Conservation (phyloP, 1,140 invertebrate genomes). For the Bombus impatiens region DNA sequence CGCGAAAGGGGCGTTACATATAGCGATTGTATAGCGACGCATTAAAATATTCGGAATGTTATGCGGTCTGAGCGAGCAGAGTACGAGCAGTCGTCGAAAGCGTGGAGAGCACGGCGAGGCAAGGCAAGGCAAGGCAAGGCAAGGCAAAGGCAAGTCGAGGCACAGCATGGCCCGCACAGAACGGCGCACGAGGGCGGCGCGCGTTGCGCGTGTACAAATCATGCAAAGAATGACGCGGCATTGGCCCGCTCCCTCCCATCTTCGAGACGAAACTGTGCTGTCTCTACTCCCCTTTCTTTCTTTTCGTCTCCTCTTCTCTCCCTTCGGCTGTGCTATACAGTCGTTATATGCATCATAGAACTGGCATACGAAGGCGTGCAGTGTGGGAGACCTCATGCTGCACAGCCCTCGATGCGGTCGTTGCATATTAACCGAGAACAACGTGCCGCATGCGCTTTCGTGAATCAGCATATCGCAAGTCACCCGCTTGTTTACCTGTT, state of each 20-base stretch:
- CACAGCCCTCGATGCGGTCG: constrained; percentile 63
- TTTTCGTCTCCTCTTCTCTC: constrained; percentile 21
- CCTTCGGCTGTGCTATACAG: constrained; percentile 37
- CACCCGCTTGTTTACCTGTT: constrained; percentile 66
- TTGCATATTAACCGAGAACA: constrained; percentile 66
- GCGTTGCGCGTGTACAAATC: constrained; percentile 79
- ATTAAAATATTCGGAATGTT: constrained; percentile 78
- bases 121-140: no score
- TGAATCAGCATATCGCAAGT: constrained; percentile 79
- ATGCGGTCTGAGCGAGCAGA: constrained; percentile 35
- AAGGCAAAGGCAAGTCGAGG: constrained; percentile 42
- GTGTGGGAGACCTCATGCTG: constrained; percentile 39
- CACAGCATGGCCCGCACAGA: constrained; percentile 64
- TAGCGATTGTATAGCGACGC: constrained; percentile 57
- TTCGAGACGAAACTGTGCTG: not conserved
- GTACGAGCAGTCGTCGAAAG: constrained; percentile 56
- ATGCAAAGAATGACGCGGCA: constrained; percentile 78
- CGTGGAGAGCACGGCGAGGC: not conserved
- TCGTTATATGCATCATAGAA: constrained; percentile 18
- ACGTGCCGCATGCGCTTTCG: constrained; percentile 43
- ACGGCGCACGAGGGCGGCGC: constrained; percentile 73
- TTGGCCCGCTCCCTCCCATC: constrained; percentile 55
- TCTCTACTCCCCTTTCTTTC: constrained; percentile 26
- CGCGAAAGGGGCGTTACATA: constrained; percentile 72
- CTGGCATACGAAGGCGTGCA: constrained; percentile 14